Conservation (phyloP, 2,797 vertebrate genomes). For the Toxotes lorentzi region DNA sequence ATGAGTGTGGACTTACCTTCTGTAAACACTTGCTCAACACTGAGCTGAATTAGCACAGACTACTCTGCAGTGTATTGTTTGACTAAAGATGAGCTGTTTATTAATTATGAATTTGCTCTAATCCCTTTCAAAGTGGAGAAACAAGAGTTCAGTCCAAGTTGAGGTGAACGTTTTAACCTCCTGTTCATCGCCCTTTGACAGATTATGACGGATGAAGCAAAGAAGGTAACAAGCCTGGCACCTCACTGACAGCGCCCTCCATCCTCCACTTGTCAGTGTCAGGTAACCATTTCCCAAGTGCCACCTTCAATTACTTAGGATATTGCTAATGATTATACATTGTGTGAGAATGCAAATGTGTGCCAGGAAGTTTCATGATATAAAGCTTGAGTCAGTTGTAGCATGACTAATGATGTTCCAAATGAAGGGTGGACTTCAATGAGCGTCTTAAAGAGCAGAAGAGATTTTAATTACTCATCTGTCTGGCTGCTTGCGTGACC, state of each 20-base stretch:
- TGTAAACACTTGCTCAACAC: slow-evolving; percentile 15
- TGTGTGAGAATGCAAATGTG: slow-evolving; percentile 70
- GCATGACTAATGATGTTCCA: slow-evolving; percentile 78
- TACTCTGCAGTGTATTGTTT: not conserved
- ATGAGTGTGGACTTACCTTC: slow-evolving; percentile 13
- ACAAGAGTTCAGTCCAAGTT: slow-evolving; percentile 22
- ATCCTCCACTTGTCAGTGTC: slow-evolving; percentile 71
- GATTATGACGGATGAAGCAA: slow-evolving; percentile 66
- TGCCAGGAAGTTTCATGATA: slow-evolving; percentile 51
- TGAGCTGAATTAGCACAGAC: not conserved
- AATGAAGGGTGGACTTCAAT: slow-evolving; percentile 73
- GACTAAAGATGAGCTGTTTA: slow-evolving; percentile 30
- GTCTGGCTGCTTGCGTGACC: slow-evolving; percentile 71
- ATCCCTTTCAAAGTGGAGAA: slow-evolving; percentile 7
- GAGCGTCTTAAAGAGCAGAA: slow-evolving; percentile 74
- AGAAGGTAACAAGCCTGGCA: slow-evolving; percentile 44
- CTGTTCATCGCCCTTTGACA: slow-evolving; percentile 42
- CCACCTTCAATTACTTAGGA: slow-evolving; percentile 79
- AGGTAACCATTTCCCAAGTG: slow-evolving; percentile 78
- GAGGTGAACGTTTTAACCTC: slow-evolving; percentile 44
- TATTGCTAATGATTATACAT: slow-evolving; percentile 79
- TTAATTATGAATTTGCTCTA: not conserved
- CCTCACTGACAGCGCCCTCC: slow-evolving; percentile 68
- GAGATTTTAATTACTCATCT: slow-evolving; percentile 81
- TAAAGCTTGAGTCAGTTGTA: slow-evolving; percentile 53